phyloP scores from a whole-genome alignment of 2,888 invertebrate species.

The Seira sanloemensis region DNA sequence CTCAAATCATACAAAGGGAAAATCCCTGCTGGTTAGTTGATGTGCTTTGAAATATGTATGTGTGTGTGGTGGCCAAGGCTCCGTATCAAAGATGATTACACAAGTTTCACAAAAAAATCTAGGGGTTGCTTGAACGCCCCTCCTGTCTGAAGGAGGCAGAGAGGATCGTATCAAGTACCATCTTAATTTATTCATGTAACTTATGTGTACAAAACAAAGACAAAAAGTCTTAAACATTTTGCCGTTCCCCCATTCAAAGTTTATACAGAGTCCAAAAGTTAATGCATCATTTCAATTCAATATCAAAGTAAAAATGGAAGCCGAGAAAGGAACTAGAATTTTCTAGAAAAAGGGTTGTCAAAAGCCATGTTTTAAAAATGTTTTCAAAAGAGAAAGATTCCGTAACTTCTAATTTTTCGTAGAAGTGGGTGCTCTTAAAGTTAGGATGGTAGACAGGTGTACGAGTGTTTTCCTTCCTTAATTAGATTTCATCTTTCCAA shows the following conservation, averaged over 20 bases:
- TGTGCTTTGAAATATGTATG: not conserved
- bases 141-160: not conserved
- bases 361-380: not conserved
- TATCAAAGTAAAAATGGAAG: conserved; percentile 8
- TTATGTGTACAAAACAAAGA: conserved; percentile 17
- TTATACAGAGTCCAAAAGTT: not conserved
- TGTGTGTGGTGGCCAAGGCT: not conserved
- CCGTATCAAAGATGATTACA: not conserved
- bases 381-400: too few species aligned
- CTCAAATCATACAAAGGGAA: not conserved
- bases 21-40: conserved; percentile 24
- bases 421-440: not conserved
- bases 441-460: too few species aligned
- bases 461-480: conserved; percentile 12
- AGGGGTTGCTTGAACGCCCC: not conserved
- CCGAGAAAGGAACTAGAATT: not conserved
- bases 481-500: conserved; percentile 32
- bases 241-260: not conserved
- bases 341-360: not conserved
- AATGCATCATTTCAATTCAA: not conserved
- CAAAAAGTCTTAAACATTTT: conserved; percentile 5
- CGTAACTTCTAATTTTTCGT: not conserved
- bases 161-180: not conserved
- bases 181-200: conserved; percentile 29
- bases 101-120: not conserved